These are phyloP conservation scores for Leucosticte australis DNA, from an alignment of 2,113 vertebrate genomes.

Conservation along the genomic window DNA sequence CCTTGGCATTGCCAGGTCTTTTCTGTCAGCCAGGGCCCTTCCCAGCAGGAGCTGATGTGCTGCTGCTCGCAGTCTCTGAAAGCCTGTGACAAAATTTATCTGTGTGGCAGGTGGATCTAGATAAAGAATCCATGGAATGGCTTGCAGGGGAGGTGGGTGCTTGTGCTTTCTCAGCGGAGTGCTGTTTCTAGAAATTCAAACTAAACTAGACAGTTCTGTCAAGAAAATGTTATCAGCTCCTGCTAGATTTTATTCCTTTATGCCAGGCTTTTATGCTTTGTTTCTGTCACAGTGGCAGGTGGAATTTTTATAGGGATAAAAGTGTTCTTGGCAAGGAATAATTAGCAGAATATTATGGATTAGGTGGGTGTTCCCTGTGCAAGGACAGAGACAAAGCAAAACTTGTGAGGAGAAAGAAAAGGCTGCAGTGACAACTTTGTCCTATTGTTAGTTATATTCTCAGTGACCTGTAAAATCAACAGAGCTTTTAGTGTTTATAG, in stretches of 20 bases:
- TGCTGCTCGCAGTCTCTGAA: background rate
- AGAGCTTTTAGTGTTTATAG: background rate
- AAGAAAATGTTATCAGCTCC: background rate
- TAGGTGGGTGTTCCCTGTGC: background rate
- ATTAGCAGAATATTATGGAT: background rate
- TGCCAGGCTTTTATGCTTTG: background rate
- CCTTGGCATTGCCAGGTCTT: background rate
- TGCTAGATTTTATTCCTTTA: background rate
- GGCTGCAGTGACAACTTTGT: background rate
- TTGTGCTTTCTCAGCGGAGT: background rate
- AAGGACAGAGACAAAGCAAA: background rate
- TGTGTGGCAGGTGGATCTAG: background rate
- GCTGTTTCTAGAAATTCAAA: constrained; percentile 25
- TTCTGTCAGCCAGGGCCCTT: background rate
- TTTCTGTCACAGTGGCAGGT: background rate
- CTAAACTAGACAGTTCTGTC: background rate
- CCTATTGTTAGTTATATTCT: background rate
- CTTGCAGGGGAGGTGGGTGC: background rate
- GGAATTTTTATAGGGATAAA: background rate
- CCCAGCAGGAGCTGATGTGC: background rate
- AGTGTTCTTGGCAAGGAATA: background rate
- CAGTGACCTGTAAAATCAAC: constrained; percentile 26
- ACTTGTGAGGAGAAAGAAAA: background rate
- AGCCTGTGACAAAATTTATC: background rate
- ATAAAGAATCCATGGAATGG: background rate